These are phyloP conservation scores for Xanthorhoe designata DNA, from an alignment of 2,888 invertebrate genomes.

Conservation along the genomic window DNA sequence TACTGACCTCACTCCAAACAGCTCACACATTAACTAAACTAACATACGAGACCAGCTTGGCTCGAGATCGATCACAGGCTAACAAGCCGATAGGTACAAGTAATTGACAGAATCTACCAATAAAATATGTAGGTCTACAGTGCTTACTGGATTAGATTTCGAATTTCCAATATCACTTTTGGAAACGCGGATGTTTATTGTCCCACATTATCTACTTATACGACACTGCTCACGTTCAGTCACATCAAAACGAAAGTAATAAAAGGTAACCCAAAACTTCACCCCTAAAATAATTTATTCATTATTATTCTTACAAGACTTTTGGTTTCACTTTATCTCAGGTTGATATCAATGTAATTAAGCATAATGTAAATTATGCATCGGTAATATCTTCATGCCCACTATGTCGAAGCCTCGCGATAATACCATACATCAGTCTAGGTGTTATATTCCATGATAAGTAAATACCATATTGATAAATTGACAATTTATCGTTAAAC, in stretches of 20 bases:
- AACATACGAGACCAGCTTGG: slow-evolving; percentile 61
- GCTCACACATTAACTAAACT: slow-evolving; percentile 51
- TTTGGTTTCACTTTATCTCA: background rate
- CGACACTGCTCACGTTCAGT: background rate
- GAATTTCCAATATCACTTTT: slow-evolving; percentile 20
- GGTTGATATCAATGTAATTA: slow-evolving; percentile 13
- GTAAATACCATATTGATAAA: slow-evolving; percentile 34
- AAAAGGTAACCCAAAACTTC: slow-evolving; percentile 1
- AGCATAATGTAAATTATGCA: slow-evolving; percentile 16
- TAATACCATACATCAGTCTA: slow-evolving; percentile 27
- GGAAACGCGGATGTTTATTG: slow-evolving; percentile 9
- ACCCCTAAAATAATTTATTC: background rate
- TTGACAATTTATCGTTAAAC: slow-evolving; percentile 32
- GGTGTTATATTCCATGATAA: slow-evolving; percentile 28
- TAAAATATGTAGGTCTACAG: slow-evolving; percentile 23
- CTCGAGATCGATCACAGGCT: slow-evolving; percentile 68
- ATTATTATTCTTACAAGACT: background rate
- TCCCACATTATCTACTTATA: background rate
- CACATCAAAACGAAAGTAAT: background rate
- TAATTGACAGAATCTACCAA: slow-evolving; percentile 71
- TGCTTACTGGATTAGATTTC: slow-evolving; percentile 12
- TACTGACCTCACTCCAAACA: slow-evolving; percentile 45
- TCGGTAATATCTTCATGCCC: slow-evolving; percentile 20
- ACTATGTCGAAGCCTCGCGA: slow-evolving; percentile 30
- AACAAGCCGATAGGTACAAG: slow-evolving; percentile 65